Conservation (phyloP, 2,113 vertebrate species). For the Saguinus midas region DNA sequence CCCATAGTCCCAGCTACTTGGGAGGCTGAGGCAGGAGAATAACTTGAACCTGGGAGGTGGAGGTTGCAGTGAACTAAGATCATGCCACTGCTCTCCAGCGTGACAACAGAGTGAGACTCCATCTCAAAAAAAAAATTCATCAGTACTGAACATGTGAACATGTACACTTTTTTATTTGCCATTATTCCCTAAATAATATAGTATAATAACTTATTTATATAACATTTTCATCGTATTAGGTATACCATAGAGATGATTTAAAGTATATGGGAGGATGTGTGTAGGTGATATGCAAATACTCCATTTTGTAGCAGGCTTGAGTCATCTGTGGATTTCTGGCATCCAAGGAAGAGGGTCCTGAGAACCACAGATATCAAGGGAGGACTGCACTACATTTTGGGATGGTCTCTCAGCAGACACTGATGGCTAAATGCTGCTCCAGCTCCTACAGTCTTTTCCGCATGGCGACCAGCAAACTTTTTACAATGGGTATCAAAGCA, state of each 20-base stretch:
- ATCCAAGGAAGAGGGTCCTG: not conserved
- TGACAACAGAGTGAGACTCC: too few species aligned
- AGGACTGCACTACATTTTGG: not conserved
- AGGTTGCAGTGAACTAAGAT: too few species aligned
- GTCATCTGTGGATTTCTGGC: not conserved
- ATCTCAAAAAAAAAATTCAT: not conserved
- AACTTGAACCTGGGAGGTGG: too few species aligned
- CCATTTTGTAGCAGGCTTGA: not conserved
- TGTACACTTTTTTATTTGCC: not conserved
- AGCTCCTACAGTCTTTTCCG: not conserved
- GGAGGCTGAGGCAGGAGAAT: too few species aligned
- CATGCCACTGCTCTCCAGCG: too few species aligned
- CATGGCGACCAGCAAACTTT: not conserved
- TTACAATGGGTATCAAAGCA: not conserved
- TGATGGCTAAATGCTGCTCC: not conserved
- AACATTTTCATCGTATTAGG: not conserved
- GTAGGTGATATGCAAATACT: not conserved
- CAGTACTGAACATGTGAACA: not conserved
- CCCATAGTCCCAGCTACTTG: too few species aligned
- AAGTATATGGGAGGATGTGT: not conserved
- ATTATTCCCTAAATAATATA: not conserved
- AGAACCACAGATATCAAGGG: not conserved
- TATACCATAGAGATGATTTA: not conserved
- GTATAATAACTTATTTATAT: not conserved
- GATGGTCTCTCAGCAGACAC: not conserved